Percentiles rank a stretch among this genome's conserved stretches.
phyloP scores from a whole-genome alignment of 2,888 invertebrate genomes.

The Lepidocyrtinus sp. region DNA sequence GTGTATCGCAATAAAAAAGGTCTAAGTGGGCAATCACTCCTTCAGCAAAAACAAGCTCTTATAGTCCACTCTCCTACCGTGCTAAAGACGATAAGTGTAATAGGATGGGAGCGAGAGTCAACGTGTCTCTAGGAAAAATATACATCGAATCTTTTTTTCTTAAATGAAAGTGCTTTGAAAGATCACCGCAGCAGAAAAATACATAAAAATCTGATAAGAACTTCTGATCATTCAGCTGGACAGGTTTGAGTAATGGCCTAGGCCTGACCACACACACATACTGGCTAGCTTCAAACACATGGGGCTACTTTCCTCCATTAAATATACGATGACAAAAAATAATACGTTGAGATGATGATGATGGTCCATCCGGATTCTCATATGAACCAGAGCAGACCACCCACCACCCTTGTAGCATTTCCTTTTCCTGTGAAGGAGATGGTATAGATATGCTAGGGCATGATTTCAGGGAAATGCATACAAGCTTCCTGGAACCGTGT shows the following conservation, averaged over 20 bases:
- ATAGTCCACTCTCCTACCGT: background rate
- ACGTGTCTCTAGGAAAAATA: background rate
- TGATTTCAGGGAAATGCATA: background rate
- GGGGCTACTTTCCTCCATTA: conserved; percentile 25
- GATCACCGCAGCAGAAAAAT: conserved; percentile 58
- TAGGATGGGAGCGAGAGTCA: too few relatives aligned
- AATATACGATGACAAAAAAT: too few relatives aligned
- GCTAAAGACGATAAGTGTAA: too few relatives aligned
- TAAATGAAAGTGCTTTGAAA: conserved; percentile 28
- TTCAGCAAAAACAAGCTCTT: too few relatives aligned
- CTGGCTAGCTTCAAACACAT: too few relatives aligned
- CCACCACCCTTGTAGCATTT: too few relatives aligned
- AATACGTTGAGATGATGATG: too few relatives aligned
- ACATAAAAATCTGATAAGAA: conserved; percentile 62
- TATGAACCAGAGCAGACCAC: too few relatives aligned
- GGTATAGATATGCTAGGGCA: too few relatives aligned
- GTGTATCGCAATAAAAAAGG: background rate
- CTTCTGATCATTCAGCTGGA: conserved; percentile 59
- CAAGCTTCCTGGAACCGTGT: background rate
- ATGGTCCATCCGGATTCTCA: too few relatives aligned
- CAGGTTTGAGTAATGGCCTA: conserved; percentile 62
- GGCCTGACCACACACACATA: conserved; percentile 60
- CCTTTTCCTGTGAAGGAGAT: too few relatives aligned
- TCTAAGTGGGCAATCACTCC: background rate
- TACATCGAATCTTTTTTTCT: background rate